Conservation (phyloP, 2,113 vertebrate species). For the Piprites chloris region DNA sequence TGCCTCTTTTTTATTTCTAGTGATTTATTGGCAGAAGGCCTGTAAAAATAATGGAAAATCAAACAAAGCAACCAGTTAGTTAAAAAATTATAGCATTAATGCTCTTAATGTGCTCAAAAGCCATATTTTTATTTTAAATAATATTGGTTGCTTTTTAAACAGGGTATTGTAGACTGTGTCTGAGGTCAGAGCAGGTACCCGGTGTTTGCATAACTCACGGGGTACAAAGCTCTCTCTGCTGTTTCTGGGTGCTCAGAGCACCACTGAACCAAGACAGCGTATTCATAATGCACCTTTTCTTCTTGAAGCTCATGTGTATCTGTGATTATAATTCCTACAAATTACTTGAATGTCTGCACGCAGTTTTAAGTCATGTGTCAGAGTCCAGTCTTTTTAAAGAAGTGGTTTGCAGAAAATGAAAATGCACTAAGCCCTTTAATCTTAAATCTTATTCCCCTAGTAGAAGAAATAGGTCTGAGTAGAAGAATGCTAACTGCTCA, state of each 20-base stretch:
- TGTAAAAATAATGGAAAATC: slow-evolving; percentile 42
- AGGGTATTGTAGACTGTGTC: neutral
- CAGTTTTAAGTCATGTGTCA: slow-evolving; percentile 15
- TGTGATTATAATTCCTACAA: slow-evolving; percentile 24
- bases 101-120: neutral
- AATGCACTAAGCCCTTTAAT: slow-evolving; percentile 5
- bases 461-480: neutral
- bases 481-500: neutral
- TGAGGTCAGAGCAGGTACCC: slow-evolving; percentile 15
- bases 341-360: neutral
- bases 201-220: slow-evolving; percentile 35
- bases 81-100: slow-evolving; percentile 30
- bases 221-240: slow-evolving; percentile 4
- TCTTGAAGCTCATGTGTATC: neutral
- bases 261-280: neutral
- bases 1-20: slow-evolving; percentile 37
- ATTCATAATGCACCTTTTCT: neutral
- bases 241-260: slow-evolving; percentile 24
- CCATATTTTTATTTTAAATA: slow-evolving; percentile 30
- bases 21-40: slow-evolving; percentile 51
- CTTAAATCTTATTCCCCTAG: neutral
- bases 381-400: neutral
- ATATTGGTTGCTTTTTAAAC: neutral
- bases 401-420: slow-evolving; percentile 25
- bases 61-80: slow-evolving; percentile 33